These are phyloP conservation scores for Engraulis encrasicolus DNA, from an alignment of 2,113 vertebrate species.

Conservation along the genomic window DNA sequence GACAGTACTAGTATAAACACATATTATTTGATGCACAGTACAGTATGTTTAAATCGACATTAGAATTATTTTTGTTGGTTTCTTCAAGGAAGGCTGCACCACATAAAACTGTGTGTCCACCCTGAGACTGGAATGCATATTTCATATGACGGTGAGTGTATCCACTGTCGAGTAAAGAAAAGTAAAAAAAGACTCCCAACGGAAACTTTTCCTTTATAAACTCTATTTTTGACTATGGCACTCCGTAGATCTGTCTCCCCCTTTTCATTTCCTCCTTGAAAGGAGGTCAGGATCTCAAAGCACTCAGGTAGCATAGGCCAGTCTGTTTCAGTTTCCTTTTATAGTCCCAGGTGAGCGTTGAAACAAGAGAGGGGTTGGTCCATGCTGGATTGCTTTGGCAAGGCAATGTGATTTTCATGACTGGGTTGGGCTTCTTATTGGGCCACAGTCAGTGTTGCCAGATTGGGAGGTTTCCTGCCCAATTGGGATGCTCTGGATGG, in stretches of 20 bases:
- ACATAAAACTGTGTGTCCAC: background rate
- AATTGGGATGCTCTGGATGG: too few species aligned
- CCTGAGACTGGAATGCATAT: too few species aligned
- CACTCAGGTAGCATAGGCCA: slow-evolving; percentile 34
- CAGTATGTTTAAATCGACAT: background rate
- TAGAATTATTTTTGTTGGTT: background rate
- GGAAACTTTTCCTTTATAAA: background rate
- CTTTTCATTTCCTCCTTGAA: slow-evolving; percentile 23
- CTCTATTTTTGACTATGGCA: background rate
- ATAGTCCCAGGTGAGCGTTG: slow-evolving; percentile 33
- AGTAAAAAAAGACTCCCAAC: background rate
- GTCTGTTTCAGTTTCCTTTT: slow-evolving; percentile 16
- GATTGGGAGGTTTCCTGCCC: too few species aligned
- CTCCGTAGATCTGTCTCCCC: background rate
- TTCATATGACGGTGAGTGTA: too few species aligned
- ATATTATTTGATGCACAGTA: background rate
- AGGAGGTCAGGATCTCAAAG: slow-evolving; percentile 19
- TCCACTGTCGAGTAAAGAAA: background rate
- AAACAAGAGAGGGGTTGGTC: slow-evolving; percentile 10
- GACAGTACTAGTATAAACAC: background rate
- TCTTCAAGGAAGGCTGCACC: background rate
- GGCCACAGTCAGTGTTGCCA: too few species aligned
- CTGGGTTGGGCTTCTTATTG: background rate
- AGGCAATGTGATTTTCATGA: background rate
- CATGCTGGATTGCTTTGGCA: slow-evolving; percentile 21